phyloP scores from a whole-genome alignment of 2,888 invertebrate genomes.

The Orthosia gothica region DNA sequence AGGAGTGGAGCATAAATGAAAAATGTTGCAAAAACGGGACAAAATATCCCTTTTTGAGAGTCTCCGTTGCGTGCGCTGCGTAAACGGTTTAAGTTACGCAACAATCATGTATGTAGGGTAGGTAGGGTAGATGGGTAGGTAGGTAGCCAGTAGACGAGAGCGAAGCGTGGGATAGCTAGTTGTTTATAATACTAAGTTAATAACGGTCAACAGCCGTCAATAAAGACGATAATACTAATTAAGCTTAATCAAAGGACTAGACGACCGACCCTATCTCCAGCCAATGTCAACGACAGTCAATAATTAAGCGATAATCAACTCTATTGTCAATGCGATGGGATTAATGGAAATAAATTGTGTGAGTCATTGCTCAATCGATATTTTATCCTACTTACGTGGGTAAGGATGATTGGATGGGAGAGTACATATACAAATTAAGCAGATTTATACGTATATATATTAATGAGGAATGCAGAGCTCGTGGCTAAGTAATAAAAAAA shows the following conservation, averaged over 20 bases:
- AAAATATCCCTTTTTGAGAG: no score
- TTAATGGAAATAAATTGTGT: conserved; percentile 35
- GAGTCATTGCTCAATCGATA: conserved; percentile 28
- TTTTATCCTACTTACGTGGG: background rate
- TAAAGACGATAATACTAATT: conserved; percentile 39
- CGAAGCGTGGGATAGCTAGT: no score
- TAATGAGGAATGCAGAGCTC: background rate
- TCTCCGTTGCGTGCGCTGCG: no score
- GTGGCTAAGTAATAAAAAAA: no score
- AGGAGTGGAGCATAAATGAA: no score
- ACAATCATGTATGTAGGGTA: no score
- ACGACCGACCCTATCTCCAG: conserved; percentile 39
- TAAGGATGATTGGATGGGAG: background rate
- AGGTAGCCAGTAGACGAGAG: no score
- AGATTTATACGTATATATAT: conserved; percentile 12
- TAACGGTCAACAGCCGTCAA: conserved; percentile 22
- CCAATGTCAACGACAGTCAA: conserved; percentile 39
- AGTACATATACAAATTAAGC: background rate
- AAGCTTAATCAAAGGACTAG: conserved; percentile 42
- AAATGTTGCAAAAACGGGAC: no score
- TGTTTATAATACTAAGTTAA: background rate
- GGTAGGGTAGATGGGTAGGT: no score
- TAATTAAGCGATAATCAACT: conserved; percentile 49
- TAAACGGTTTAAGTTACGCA: no score
- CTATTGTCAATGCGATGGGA: conserved; percentile 35